These are phyloP conservation scores for Pelosia muscerda DNA, from an alignment of 2,888 invertebrate genomes.

Conservation along the genomic window DNA sequence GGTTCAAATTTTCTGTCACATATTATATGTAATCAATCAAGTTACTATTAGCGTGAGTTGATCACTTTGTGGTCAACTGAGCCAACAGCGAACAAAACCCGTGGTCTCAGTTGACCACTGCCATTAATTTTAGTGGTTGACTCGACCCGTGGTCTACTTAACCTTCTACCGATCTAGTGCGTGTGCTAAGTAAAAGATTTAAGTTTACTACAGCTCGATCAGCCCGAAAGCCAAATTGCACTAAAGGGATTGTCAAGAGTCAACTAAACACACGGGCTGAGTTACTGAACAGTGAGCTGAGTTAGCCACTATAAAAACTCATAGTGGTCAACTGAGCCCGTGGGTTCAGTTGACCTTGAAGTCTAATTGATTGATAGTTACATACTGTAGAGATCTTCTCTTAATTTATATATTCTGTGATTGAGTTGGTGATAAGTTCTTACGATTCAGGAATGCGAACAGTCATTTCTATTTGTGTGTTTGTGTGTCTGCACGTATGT, in stretches of 20 bases:
- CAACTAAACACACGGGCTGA: neutral
- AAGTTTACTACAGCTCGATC: neutral
- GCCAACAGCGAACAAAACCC: neutral
- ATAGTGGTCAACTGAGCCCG: neutral
- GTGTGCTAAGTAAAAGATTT: too few relatives aligned
- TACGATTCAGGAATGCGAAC: constrained; percentile 9
- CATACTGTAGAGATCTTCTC: neutral
- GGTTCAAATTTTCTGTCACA: neutral
- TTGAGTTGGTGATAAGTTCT: constrained; percentile 30
- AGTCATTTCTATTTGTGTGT: neutral
- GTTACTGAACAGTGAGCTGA: neutral
- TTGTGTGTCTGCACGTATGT: too few relatives aligned
- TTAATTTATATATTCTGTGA: neutral
- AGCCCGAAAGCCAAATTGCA: neutral
- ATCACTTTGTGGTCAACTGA: neutral
- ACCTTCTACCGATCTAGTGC: neutral
- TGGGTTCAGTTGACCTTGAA: neutral
- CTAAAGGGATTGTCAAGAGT: neutral
- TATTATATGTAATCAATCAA: neutral
- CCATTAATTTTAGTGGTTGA: neutral
- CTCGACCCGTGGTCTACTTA: neutral
- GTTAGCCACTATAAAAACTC: neutral
- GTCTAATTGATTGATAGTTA: neutral
- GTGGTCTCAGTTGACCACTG: neutral
- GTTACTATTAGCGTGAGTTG: neutral